Base-by-base conservation (phyloP, 1,140 invertebrate species). In the Drosophila biarmipes region DNA sequence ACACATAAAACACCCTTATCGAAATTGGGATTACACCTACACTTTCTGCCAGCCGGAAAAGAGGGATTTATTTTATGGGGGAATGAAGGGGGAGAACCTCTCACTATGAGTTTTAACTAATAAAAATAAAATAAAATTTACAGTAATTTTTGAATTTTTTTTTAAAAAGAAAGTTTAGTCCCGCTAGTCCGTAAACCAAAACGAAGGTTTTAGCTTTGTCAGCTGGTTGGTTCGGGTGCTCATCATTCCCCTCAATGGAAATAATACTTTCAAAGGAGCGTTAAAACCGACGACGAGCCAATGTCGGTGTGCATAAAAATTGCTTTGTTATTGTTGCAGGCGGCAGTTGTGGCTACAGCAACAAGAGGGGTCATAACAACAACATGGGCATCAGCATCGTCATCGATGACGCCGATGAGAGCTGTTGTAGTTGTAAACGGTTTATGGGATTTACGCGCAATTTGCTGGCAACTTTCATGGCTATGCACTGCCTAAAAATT, bases 351-450 rank as follows among this genome's bases (percentile, higher is more conserved):
- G 46, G 59, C 73, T 67, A 40, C 45, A 51, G n/a, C 42, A 63
- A 57, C 29, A 43, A 59, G 54, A 35, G 31, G 17, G 43, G 29
- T 45, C 51, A 48, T 34, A 49, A 42, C 40, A 42, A 31, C 57
- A 56, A 14, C 21, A 57, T 66, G 42, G 40, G 62, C 58, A 27
- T 61, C 57, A 43, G 55, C 69, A 49, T 78, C 81, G 73, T 81
- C 82, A 80, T 82, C 78, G 82, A 82, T 75, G 74, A 77, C 82
- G 64, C 66, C 38, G 59, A 73, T 49, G 73, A 52, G 78, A 77
- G 84, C 84, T 89, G 84, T 80, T 89, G 85, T 89, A 90, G 84
- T 89, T 89, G 84, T 90, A 89, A 89, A 89, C 84, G 84, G 84
- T 89, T 89, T 89, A 89, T 89, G 84, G 76, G 84, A 90, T 84